A percentile compares a stretch with the other conserved stretches of the same genome.
These are phyloP conservation scores for Remorina albescens DNA, from an alignment of 2,797 vertebrate genomes.

Conservation along the genomic window DNA sequence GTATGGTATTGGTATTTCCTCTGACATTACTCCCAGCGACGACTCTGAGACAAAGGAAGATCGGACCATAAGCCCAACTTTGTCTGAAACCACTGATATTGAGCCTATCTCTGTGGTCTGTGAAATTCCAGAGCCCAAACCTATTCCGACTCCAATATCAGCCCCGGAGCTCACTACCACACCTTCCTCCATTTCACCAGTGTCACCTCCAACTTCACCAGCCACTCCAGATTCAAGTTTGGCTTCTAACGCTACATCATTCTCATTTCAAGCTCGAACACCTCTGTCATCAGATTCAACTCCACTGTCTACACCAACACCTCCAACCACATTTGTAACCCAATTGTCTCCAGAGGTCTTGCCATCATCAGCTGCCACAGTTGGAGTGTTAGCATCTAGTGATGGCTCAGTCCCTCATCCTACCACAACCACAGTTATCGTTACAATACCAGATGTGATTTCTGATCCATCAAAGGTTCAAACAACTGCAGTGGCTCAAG, in stretches of 20 bases:
- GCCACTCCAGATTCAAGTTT: conserved; percentile 80
- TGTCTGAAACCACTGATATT: conserved; percentile 70
- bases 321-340: conserved; percentile 58
- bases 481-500: conserved; percentile 37
- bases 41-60: conserved; percentile 78
- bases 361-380: conserved; percentile 32
- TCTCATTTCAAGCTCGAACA: conserved; percentile 75
- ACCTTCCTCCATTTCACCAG: conserved; percentile 75
- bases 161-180: conserved; percentile 78
- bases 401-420: conserved; percentile 14
- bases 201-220: conserved; percentile 78
- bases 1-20: conserved; percentile 77
- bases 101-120: conserved; percentile 80
- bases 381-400: conserved; percentile 26
- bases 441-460: conserved; percentile 78
- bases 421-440: conserved; percentile 56
- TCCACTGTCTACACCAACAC: conserved; percentile 79
- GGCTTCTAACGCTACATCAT: conserved; percentile 78
- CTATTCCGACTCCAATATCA: conserved; percentile 77
- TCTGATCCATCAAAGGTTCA: conserved; percentile 70
- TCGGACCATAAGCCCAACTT: conserved; percentile 57
- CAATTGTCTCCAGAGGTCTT: conserved; percentile 53
- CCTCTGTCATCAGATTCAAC: conserved; percentile 80
- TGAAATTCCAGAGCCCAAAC: conserved; percentile 82
- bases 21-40: conserved; percentile 81